A percentile compares a stretch with the other conserved stretches of the same genome.
These are phyloP conservation scores for Adelognathus sp. DNA, from an alignment of 2,888 invertebrate genomes.

Conservation along the genomic window DNA sequence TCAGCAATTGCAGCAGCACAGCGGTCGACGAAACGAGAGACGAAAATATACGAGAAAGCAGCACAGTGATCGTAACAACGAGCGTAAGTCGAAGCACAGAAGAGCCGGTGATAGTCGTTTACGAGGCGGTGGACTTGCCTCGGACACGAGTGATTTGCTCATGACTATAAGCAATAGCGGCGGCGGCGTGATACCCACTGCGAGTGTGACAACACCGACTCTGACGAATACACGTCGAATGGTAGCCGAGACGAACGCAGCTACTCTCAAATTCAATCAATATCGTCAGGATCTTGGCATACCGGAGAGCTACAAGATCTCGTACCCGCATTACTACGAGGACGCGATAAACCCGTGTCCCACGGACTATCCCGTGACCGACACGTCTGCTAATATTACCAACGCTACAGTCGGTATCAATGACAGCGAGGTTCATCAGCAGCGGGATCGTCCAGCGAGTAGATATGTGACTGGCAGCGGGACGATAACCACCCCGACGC, in stretches of 20 bases:
- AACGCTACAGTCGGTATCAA: slow-evolving; percentile 32
- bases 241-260: slow-evolving; percentile 15
- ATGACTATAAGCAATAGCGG: slow-evolving; percentile 23
- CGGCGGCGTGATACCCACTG: slow-evolving; percentile 8
- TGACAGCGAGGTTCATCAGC: slow-evolving; percentile 56
- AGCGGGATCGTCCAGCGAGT: slow-evolving; percentile 55
- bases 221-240: slow-evolving; percentile 24
- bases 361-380: slow-evolving; percentile 64
- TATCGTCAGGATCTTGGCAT: slow-evolving; percentile 74
- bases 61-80: slow-evolving; percentile 64
- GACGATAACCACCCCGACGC: slow-evolving; percentile 9
- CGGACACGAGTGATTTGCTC: slow-evolving; percentile 48
- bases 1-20: slow-evolving; percentile 63
- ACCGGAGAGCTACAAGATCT: slow-evolving; percentile 77
- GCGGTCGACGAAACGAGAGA: slow-evolving; percentile 65
- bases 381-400: neutral
- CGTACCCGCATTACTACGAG: slow-evolving; percentile 79
- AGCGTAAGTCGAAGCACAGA: slow-evolving; percentile 72
- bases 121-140: slow-evolving; percentile 32
- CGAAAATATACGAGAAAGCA: slow-evolving; percentile 70
- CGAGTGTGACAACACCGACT: slow-evolving; percentile 24
- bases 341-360: slow-evolving; percentile 70
- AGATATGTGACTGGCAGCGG: slow-evolving; percentile 56
- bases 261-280: slow-evolving; percentile 68
- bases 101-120: slow-evolving; percentile 54